Conservation (phyloP, 2,113 vertebrate species). For the Baryphthengus martii region DNA sequence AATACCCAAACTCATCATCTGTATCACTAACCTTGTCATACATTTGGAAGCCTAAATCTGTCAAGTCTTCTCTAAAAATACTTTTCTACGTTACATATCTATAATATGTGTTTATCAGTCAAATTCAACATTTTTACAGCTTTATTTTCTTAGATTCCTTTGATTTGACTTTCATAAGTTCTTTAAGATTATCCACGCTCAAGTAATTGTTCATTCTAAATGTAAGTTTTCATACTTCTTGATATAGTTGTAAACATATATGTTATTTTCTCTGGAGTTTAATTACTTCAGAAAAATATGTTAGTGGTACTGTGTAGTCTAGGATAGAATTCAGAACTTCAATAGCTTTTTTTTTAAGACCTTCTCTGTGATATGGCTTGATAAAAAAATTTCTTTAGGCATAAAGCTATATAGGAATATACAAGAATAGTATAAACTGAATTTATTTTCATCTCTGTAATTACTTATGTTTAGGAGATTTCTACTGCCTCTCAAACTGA, state of each 20-base stretch:
- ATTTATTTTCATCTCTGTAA: background rate
- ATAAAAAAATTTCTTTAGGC: background rate
- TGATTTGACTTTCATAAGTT: background rate
- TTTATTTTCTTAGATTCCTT: background rate
- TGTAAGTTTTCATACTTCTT: background rate
- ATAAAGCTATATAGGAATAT: background rate
- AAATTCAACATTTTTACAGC: background rate
- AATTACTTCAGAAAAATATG: background rate
- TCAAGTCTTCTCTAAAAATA: background rate
- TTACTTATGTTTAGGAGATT: background rate
- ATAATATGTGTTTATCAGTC: background rate
- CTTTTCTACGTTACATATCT: background rate
- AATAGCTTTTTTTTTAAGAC: background rate
- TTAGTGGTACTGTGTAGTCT: background rate
- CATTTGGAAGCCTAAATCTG: background rate
- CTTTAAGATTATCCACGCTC: background rate
- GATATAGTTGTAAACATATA: background rate
- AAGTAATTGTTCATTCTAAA: background rate
- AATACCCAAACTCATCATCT: rapidly evolving
- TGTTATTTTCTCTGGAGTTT: background rate
- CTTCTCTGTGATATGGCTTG: background rate
- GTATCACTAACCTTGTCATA: background rate
- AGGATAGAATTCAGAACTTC: background rate
- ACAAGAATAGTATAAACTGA: background rate
- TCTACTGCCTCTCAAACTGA: background rate